Evolutionary conservation across 2,888 invertebrate genomes (phyloP), one percentile per base, ranked within the genome.

Genomic region (Eupithecia centaureata): DNA sequence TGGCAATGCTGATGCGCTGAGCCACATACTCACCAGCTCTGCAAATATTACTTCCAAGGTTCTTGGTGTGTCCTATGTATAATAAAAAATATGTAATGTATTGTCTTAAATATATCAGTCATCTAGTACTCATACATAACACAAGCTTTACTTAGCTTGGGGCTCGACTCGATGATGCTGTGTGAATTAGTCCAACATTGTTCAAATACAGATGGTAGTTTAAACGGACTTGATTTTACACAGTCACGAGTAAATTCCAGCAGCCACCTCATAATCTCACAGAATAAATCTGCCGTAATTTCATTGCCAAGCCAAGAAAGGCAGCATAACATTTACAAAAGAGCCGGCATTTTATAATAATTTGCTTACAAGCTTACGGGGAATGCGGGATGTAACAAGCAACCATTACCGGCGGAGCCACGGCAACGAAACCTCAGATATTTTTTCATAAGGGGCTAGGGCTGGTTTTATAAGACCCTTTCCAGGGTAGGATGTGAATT

Each of bases 351-450:
- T 78, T 77, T 77, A 76, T 75, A 77, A 74, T 75, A 77, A 81
- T 76, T 77, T 76, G 70, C 75, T 75, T 54, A 7, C 72, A 74
- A 76, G 76, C 70, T 71, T 71, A 42, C 68, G 35, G 65, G 63
- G 62, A 61, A 72, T 70, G 32, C 60, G 35, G 33, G 73, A 73
- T 76, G 73, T 77, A 78, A 80, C 81, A 79, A 79, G 80, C 76
- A 77, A 71, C 72, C 65, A 75, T 79, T 78, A 76, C 63, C 54
- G 10, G 38, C 51, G 10, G 47, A 59, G 42, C 79, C 79, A 77
- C 59, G 33, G 25, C 70, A 73, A 68, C 32, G 51, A 68, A 76
- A 79, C 61, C 78, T 63, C 27, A 54, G 62, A 65, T 54, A 61
- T 70, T 59, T 67, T 61, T 72, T 66, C 68, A 30, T 47, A 27